phyloP scores from a whole-genome alignment of 2,113 vertebrate genomes.

The Nibea coibor region DNA sequence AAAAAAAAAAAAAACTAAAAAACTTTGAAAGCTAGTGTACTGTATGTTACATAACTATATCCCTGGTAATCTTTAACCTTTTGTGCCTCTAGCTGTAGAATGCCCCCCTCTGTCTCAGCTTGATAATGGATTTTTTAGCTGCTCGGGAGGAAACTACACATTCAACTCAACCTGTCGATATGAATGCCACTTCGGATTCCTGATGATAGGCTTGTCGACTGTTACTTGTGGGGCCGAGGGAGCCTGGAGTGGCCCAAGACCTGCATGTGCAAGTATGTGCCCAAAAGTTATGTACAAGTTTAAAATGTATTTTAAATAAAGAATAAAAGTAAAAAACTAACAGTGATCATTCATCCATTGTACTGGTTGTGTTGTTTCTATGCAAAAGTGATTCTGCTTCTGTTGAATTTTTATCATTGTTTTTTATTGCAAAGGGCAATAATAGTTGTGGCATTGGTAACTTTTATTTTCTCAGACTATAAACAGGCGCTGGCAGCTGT shows the following conservation, averaged over 20 bases:
- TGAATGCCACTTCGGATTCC: conserved; percentile 63
- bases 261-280: conserved; percentile 70
- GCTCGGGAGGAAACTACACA: conserved; percentile 37
- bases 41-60: conserved; percentile 8
- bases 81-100: conserved; percentile 44
- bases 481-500: conserved; percentile 66
- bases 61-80: conserved; percentile 14
- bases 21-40: neutral
- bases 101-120: conserved; percentile 53
- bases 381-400: neutral
- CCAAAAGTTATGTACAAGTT: neutral
- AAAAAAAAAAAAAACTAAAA: too few relatives aligned
- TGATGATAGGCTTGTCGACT: conserved; percentile 28
- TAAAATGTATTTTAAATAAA: neutral
- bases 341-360: neutral
- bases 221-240: conserved; percentile 60
- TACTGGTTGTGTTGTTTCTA: neutral
- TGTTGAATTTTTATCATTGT: neutral
- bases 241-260: conserved; percentile 66
- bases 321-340: neutral
- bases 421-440: neutral
- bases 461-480: conserved; percentile 59
- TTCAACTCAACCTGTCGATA: conserved; percentile 69
- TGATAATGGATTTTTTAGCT: conserved; percentile 57
- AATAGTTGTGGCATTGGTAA: neutral